Evolutionary conservation across 2,113 vertebrate genomes (phyloP), one percentile per base, ranked within the genome.

Genomic region (Clarias macrocephalus): DNA sequence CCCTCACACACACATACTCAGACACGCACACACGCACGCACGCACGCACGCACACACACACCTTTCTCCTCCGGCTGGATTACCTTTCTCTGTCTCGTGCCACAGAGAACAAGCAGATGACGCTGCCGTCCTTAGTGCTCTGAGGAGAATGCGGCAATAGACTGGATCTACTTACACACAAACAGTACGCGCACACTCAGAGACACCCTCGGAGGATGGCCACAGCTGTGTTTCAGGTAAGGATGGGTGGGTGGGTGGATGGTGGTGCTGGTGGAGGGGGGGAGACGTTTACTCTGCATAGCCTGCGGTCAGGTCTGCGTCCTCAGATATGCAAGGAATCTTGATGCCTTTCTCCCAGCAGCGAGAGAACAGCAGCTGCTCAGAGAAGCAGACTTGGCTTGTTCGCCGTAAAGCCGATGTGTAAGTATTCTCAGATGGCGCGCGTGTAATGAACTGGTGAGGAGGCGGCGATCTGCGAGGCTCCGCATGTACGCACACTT

Each of bases 171-270:
- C 90, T 90, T 33, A 33, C 56, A 75, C 81, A 60, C 84, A 68
- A 66, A 82, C 56, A 88, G 82, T 63, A 86, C 84, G 83, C 91
- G 85, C 77, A 86, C 85, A 77, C 68, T 28, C 30, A 59, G 6
- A 28, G 86, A 59, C 56, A 56, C 23, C 70, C 68, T 59, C 19
- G 60, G 63, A 94, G 93, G 93, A 96, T 96, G 95, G 95, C 95
- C 89, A 95, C 95, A 42, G 94, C 94, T 42, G 93, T 96, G 89
- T 95, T 93, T 89, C 95, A 96, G 95, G 95, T 96, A 93, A 94
- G 95, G 48, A 54, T 12, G 23, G 15, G 77, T 52, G 48, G 21
- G 73, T 3, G 72, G 15, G 42, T 7, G 42, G 42, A 7, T 48
- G 42, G 42, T 42, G 42, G 42, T 42, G 42, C 0, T 3, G 42